Evolutionary conservation across 2,113 vertebrate species (phyloP), one percentile per base, ranked within the genome.

Genomic region (Peucedramus taeniatus): DNA sequence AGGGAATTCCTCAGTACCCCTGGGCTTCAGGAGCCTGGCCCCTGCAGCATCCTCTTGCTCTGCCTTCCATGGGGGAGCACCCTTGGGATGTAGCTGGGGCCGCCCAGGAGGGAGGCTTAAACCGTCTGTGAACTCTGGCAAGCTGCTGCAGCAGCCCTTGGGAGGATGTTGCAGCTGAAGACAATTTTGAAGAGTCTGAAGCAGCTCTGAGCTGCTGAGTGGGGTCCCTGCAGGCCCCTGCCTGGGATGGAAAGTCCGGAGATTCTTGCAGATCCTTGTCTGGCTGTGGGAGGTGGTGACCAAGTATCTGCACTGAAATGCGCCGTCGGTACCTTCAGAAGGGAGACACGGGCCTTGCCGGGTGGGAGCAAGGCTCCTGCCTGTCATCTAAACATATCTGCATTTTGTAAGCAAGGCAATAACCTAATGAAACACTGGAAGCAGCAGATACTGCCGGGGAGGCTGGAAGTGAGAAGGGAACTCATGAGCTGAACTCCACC

Each of bases 401-500:
- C 26, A 9, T 87, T 89, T 79, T 79, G 88, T 90, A 56, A 92
- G 76, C 65, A 40, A 45, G 87, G 64, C 54, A 54, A 16, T 50
- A 35, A 70, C 53, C 78, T 91, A 15, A 26, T 51, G 56, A 53
- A 72, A 49, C 28, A 0, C 44, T 87, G 76, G 56, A 61, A 94
- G 50, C 30, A 87, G 69, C 56, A 90, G 85, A 59, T 81, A 89
- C 50, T 90, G 88, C 92, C 93, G 82, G 70, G 72, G 53, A 90
- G 94, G 92, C 92, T 90, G 90, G 92, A 96, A 87, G 76, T 75
- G 90, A 94, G 93, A 94, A 27, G 28, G 42, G 82, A 80, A 44
- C 61, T 49, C 11, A 12, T 11, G 74, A 84, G 89, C 53, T 42
- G 81, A 40, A 23, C 35, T 90, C 91, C 93, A 97, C 94, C 93